Conservation (phyloP, 2,888 invertebrate genomes). For the Spatulosminthurus flaviceps region DNA sequence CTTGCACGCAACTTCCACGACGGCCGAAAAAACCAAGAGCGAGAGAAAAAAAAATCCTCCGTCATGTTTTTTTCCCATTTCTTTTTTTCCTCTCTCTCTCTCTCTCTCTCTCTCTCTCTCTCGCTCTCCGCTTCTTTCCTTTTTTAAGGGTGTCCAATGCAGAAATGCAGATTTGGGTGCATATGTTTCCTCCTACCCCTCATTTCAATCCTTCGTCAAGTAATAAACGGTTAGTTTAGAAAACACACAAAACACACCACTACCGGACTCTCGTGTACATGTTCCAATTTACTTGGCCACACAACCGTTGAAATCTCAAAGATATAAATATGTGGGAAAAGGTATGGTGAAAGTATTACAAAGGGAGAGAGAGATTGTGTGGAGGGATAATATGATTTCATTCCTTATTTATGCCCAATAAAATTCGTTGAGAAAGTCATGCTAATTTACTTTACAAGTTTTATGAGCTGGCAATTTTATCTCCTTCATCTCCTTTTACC, state of each 20-base stretch:
- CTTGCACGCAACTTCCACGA: constrained; percentile 39
- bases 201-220: neutral
- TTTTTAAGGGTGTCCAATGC: neutral
- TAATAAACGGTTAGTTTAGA: constrained; percentile 9
- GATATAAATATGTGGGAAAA: too few relatives aligned
- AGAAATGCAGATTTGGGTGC: too few relatives aligned
- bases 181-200: neutral
- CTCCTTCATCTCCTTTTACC: constrained; percentile 12
- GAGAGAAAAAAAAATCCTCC: constrained; percentile 10
- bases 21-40: neutral
- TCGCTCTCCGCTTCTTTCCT: constrained; percentile 14
- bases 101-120: too few relatives aligned
- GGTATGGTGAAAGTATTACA: too few relatives aligned
- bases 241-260: neutral
- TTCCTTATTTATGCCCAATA: constrained; percentile 46
- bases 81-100: constrained; percentile 5
- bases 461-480: constrained; percentile 46
- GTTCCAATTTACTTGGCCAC: too few relatives aligned
- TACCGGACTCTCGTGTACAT: too few relatives aligned
- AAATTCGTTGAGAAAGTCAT: constrained; percentile 42
- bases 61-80: constrained; percentile 23
- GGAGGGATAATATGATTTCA: constrained; percentile 35
- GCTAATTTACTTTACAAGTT: constrained; percentile 48
- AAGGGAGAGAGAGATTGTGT: neutral
- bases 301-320: too few relatives aligned